These are phyloP conservation scores for Nematostella vectensis DNA, from an alignment of 92 coral and sea anemone species.

Conservation along the genomic window DNA sequence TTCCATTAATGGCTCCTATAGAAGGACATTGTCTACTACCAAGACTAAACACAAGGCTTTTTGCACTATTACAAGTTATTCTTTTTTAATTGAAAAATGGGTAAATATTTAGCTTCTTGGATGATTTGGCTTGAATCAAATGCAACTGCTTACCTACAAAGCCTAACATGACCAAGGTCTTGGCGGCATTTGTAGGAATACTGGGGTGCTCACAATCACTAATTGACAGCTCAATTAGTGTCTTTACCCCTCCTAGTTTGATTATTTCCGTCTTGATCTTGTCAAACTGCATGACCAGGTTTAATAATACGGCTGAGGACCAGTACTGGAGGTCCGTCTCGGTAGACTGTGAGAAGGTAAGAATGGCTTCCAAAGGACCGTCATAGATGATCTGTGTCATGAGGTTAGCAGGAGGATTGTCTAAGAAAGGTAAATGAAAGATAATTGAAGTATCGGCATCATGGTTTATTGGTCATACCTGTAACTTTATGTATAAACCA, in stretches of 20 bases:
- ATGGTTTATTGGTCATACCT: too few relatives aligned
- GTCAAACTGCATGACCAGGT: conserved; percentile 85
- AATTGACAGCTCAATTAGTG: conserved; percentile 86
- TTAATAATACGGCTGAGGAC: conserved; percentile 92
- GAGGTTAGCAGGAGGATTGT: conserved; percentile 51
- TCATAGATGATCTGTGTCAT: conserved; percentile 61
- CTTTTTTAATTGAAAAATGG: too few relatives aligned
- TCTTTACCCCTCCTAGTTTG: conserved; percentile 75
- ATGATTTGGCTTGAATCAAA: too few relatives aligned
- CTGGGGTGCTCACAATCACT: conserved; percentile 84
- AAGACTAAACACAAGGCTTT: too few relatives aligned
- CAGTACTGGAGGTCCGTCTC: conserved; percentile 88
- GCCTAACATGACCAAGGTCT: conserved; percentile 94
- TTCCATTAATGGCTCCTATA: too few relatives aligned
- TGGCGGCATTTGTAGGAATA: conserved; percentile 83
- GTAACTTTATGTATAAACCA: too few relatives aligned
- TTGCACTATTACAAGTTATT: too few relatives aligned
- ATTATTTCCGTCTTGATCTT: conserved; percentile 80
- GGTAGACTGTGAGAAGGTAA: conserved; percentile 54
- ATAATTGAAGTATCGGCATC: too few relatives aligned
- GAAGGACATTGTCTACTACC: too few relatives aligned
- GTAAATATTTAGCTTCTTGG: too few relatives aligned
- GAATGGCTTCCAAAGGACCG: conserved; percentile 76
- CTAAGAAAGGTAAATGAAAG: too few relatives aligned
- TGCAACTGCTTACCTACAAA: too few relatives aligned